A percentile compares a stretch with the other conserved stretches of the same genome.
These are phyloP conservation scores for Spheniscus humboldti DNA, from an alignment of 2,797 vertebrate genomes.

Conservation along the genomic window DNA sequence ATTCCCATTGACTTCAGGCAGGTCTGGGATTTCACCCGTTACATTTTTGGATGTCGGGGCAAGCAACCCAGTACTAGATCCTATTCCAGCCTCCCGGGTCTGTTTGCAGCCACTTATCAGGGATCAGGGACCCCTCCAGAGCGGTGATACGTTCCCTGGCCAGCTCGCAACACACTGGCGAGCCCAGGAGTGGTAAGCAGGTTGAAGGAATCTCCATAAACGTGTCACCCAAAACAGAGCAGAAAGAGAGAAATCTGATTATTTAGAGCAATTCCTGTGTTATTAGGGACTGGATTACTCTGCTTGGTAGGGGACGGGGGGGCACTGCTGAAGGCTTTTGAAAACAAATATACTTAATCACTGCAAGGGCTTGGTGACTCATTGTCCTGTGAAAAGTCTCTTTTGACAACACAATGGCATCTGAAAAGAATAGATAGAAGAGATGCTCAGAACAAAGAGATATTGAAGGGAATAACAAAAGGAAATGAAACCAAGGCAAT, in stretches of 20 bases:
- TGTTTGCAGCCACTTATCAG: not conserved
- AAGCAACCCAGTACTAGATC: not conserved
- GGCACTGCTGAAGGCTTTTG: not conserved
- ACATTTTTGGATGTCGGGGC: not conserved
- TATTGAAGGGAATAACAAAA: not conserved
- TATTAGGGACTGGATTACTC: not conserved
- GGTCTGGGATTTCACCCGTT: not conserved
- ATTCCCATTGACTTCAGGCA: not conserved
- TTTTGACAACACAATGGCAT: not conserved
- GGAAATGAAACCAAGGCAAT: not conserved
- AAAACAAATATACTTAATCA: not conserved
- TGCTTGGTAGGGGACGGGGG: not conserved
- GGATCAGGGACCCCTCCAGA: not conserved
- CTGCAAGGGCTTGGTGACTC: not conserved
- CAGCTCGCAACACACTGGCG: accelerated
- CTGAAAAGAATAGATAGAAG: not conserved
- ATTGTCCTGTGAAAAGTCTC: not conserved
- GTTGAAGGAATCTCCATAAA: not conserved
- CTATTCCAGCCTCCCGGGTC: not conserved
- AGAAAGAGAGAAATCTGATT: not conserved
- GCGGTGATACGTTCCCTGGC: accelerated
- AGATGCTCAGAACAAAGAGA: not conserved
- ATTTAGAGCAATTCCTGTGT: not conserved
- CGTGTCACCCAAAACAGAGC: not conserved
- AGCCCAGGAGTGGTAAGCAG: not conserved